Percentiles rank a stretch among this genome's conserved stretches.
Conservation (phyloP, 53 echinoderm and acorn worm species). For the Antedon mediterranea region DNA sequence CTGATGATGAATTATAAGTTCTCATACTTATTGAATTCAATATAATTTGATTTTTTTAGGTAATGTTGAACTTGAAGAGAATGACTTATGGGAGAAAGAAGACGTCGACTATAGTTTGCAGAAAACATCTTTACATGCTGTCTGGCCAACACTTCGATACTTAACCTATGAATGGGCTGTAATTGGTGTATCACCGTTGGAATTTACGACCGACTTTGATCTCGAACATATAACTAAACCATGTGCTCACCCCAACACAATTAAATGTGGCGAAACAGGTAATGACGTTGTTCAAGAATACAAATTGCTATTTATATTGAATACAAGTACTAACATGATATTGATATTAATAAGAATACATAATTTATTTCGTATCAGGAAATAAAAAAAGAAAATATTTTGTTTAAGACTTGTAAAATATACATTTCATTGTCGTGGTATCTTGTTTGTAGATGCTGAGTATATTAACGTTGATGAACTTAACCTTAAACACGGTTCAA, state of each 20-base stretch:
- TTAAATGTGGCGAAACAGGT: conserved; percentile 24
- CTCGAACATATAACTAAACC: conserved; percentile 8
- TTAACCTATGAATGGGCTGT: conserved; percentile 18
- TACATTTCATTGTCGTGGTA: no score
- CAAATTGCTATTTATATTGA: no score
- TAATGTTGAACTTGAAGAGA: conserved; percentile 18
- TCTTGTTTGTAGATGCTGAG: conserved; percentile 14
- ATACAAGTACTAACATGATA: no score
- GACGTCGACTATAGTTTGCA: conserved; percentile 19
- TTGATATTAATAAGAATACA: no score
- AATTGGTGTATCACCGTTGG: neutral
- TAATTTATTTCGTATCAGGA: no score
- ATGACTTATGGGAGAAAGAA: conserved; percentile 18
- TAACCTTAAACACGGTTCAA: no score
- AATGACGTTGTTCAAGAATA: no score
- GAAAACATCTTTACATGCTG: conserved; percentile 11
- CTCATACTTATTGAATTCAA: neutral
- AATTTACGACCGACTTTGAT: neutral
- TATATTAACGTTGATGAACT: conserved; percentile 23
- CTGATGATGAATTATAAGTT: neutral
- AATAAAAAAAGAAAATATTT: no score
- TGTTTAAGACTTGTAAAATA: no score
- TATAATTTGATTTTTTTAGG: no score
- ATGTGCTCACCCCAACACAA: conserved; percentile 12
- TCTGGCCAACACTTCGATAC: conserved; percentile 39